A percentile compares a stretch with the other conserved stretches of the same genome.
These are phyloP conservation scores for Ochotona curzoniae DNA, from an alignment of 2,113 vertebrate genomes.

Conservation along the genomic window DNA sequence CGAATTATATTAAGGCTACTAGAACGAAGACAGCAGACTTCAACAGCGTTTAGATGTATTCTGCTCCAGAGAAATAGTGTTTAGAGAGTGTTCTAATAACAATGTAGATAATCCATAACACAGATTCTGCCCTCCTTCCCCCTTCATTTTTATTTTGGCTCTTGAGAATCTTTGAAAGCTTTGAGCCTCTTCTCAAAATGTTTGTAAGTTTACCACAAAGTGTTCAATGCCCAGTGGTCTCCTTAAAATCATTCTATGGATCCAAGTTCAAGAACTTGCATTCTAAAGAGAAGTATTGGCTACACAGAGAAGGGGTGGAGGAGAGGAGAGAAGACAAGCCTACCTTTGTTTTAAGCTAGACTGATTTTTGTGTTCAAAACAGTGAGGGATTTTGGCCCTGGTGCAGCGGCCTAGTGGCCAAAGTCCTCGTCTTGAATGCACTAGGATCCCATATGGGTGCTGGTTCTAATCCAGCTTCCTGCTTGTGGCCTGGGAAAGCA, in stretches of 20 bases:
- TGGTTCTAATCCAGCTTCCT: too few relatives aligned
- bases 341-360: conserved; percentile 1
- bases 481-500: too few relatives aligned
- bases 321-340: background rate
- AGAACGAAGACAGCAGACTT: background rate
- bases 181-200: background rate
- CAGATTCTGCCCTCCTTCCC: background rate
- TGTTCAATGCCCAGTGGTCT: background rate
- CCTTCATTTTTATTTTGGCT: background rate
- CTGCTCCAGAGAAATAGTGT: background rate
- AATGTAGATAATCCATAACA: background rate
- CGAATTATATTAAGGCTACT: background rate
- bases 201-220: background rate
- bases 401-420: too few relatives aligned
- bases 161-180: conserved; percentile 25
- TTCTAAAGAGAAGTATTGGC: conserved; percentile 6
- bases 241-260: background rate
- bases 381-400: background rate
- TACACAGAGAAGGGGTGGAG: background rate
- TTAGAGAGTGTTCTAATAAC: background rate
- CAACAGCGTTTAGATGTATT: background rate
- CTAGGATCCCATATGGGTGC: too few relatives aligned
- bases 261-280: conserved; percentile 7
- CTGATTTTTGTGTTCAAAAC: conserved; percentile 33
- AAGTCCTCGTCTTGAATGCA: too few relatives aligned